These are phyloP conservation scores for Aphis craccivora DNA, from an alignment of 1,140 invertebrate species.

Conservation along the genomic window DNA sequence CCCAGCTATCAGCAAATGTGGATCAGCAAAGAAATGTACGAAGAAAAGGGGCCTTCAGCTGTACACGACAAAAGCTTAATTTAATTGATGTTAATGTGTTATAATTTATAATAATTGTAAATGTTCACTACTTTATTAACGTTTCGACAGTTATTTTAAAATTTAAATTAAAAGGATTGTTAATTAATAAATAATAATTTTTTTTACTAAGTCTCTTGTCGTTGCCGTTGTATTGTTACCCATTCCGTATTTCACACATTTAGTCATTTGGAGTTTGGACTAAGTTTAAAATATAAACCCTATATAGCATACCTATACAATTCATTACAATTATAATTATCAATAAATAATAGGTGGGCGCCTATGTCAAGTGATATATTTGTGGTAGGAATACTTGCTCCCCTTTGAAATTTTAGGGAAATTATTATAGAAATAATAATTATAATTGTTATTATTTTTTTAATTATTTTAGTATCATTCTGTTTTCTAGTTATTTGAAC, in stretches of 20 bases:
- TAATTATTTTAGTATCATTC: no score
- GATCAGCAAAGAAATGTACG: constrained; percentile 85
- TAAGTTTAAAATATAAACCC: no score
- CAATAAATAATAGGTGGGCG: no score
- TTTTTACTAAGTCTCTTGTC: background rate
- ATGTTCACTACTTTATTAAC: background rate
- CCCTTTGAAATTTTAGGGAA: no score
- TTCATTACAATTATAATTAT: no score
- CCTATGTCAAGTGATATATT: no score
- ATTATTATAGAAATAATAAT: no score
- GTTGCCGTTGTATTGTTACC: background rate
- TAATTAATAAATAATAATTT: background rate
- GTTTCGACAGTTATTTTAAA: background rate
- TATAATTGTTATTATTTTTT: no score
- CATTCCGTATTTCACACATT: background rate
- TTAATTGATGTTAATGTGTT: background rate
- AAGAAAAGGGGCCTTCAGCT: constrained; percentile 83
- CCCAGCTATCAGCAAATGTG: constrained; percentile 2
- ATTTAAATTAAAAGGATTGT: background rate
- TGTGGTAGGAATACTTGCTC: no score
- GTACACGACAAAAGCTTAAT: constrained; percentile 86
- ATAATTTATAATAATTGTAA: background rate
- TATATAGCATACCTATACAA: no score
- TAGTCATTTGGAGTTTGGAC: no score
- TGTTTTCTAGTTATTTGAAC: no score